Conservation (phyloP, 1,140 invertebrate species). For the Drosophila paulistorum region DNA sequence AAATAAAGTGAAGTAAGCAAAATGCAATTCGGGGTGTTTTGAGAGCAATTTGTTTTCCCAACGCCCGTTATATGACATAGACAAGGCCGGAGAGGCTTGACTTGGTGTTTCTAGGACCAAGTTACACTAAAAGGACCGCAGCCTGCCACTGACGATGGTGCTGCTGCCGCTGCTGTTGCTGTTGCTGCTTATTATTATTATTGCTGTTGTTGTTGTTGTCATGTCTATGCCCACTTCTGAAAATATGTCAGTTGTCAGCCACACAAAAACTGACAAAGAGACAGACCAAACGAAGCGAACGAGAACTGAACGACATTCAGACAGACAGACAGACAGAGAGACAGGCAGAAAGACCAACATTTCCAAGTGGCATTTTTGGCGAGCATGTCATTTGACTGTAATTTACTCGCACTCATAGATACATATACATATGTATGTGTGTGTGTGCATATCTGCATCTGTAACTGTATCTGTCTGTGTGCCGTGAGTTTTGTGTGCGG, state of each 20-base stretch:
- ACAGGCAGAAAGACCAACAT: conserved; percentile 14
- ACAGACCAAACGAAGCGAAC: conserved; percentile 5
- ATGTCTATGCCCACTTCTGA: conserved; percentile 77
- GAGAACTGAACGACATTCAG: conserved; percentile 23
- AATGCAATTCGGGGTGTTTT: conserved; percentile 62
- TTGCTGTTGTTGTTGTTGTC: conserved; percentile 68
- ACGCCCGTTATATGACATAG: conserved; percentile 71
- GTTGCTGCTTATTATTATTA: not conserved
- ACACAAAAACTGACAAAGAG: conserved; percentile 5
- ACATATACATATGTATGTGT: conserved; percentile 30
- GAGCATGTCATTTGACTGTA: conserved; percentile 76
- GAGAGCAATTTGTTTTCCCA: conserved; percentile 78
- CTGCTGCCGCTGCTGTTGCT: conserved; percentile 52
- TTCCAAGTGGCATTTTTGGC: conserved; percentile 76
- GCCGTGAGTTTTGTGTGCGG: conserved; percentile 17
- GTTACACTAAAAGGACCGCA: conserved; percentile 30
- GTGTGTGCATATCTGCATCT: conserved; percentile 13
- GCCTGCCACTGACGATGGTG: not conserved
- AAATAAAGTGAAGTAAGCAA: conserved; percentile 9
- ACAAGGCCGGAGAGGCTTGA: conserved; percentile 60
- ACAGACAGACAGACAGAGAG: conserved; percentile 12
- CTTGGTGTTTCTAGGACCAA: conserved; percentile 38
- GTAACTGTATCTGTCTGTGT: conserved; percentile 33
- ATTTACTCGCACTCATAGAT: conserved; percentile 56
- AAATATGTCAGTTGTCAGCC: conserved; percentile 75